Conservation (phyloP, 2,888 invertebrate species). For the Cataglyphis altisquamis region DNA sequence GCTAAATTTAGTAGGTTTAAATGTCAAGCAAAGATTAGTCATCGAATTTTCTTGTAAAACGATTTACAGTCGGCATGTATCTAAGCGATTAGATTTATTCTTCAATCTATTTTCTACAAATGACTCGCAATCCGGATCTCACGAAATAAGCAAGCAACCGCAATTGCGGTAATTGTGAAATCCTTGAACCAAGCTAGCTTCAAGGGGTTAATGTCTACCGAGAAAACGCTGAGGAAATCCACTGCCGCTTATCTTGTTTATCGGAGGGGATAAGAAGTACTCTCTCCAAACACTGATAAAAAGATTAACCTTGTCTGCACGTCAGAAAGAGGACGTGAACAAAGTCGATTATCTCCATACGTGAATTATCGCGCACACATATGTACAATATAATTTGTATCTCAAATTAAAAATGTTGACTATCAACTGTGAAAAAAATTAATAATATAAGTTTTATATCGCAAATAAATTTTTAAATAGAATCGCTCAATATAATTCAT, state of each 20-base stretch:
- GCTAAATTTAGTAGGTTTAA: background rate
- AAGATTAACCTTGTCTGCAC: slow-evolving; percentile 41
- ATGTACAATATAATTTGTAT: background rate
- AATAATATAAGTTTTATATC: background rate
- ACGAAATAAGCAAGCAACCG: background rate
- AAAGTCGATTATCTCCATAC: background rate
- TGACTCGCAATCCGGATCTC: background rate
- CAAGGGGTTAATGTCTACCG: slow-evolving; percentile 24
- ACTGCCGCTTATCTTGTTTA: slow-evolving; percentile 42
- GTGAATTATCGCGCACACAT: background rate
- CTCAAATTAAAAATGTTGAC: background rate
- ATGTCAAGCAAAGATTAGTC: background rate
- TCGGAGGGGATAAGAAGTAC: slow-evolving; percentile 13
- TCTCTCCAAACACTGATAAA: slow-evolving; percentile 34
- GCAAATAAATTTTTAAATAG: background rate
- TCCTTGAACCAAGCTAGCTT: slow-evolving; percentile 1
- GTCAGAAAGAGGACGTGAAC: background rate
- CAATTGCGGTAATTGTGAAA: slow-evolving; percentile 37
- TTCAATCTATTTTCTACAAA: background rate
- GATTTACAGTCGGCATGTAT: background rate
- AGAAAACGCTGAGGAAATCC: slow-evolving; percentile 18
- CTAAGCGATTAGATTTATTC: background rate
- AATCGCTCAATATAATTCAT: background rate
- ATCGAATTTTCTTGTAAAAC: background rate
- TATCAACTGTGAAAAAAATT: background rate